Evolutionary conservation across 2,797 vertebrate species (phyloP).

Genomic region (Gila robusta): DNA sequence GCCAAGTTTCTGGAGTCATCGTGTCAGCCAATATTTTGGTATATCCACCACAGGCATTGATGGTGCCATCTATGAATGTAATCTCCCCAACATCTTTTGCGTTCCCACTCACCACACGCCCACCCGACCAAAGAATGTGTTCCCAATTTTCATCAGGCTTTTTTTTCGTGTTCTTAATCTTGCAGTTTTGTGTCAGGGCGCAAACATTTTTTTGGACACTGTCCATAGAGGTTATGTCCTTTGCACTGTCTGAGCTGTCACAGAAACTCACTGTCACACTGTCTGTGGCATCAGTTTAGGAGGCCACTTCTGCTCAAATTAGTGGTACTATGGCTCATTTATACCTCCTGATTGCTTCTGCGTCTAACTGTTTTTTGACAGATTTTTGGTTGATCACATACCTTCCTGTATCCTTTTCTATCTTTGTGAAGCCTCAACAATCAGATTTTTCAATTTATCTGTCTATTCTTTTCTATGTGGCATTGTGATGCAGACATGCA

Average conservation of each 20-base stretch:
- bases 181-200: background rate
- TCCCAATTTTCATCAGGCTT: background rate
- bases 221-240: background rate
- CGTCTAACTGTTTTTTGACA: background rate
- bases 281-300: background rate
- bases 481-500: background rate
- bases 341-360: background rate
- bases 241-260: background rate
- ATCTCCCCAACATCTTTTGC: background rate
- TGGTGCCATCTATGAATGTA: background rate
- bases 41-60: background rate
- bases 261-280: background rate
- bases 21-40: background rate
- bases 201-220: background rate
- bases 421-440: background rate
- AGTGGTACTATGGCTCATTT: background rate
- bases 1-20: background rate
- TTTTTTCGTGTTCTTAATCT: background rate
- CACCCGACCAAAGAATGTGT: background rate
- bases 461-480: background rate
- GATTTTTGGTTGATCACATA: background rate
- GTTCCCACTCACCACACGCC: background rate
- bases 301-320: background rate
- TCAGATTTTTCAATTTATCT: background rate
- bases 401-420: background rate